Evolutionary conservation across 2,888 invertebrate genomes (phyloP), one percentile per base, ranked within the genome.

Genomic region (Deroplatys truncata): DNA sequence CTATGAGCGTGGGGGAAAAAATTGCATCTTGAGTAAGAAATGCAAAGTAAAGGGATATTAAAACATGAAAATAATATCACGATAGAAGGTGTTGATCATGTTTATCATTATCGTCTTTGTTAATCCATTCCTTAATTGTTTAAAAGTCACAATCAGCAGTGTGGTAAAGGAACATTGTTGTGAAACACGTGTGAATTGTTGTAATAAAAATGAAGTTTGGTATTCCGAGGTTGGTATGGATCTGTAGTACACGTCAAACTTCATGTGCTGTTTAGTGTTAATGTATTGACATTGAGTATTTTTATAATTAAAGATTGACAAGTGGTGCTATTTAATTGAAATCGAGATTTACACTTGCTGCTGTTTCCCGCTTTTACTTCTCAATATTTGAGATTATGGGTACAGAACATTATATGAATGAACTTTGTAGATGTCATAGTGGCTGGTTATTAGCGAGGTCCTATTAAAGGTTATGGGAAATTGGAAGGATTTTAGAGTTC

Each of bases 211-310:
- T 43, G 31, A 43, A 10, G 13, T 10, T 43, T 88, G 1, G 3
- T 84, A 28, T 35, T 88, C 5, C 31, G 15, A 25, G 13, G 88
- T 90, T 90, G 89, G 89, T 35, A 35, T 28, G 25, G 20, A 2
- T 72, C 87, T 84, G 35, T 28, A 35, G 85, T 89, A 90, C 90
- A 90, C 90, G 90, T 90, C 90, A 90, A 90, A 89, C 85, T 89
- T 89, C 90, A 90, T 90, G 90, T 89, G 89, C 86, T 89, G 84
- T 84, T 9, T 3, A 28, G 35, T 72, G 31, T 29, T 8, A 31
- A 43, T 84, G 84, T 88, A 89, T 72, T 43, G 43, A 43, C 43
- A 72, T 72, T 72, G 20, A 72, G 5, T 72, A 7, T 72, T 72
- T 72, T 20, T 2, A 72, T 72, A 72, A 72, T 72, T 72, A 72